Evolutionary conservation across 2,888 invertebrate genomes (phyloP).

Genomic region (Xestia rhomboidea): DNA sequence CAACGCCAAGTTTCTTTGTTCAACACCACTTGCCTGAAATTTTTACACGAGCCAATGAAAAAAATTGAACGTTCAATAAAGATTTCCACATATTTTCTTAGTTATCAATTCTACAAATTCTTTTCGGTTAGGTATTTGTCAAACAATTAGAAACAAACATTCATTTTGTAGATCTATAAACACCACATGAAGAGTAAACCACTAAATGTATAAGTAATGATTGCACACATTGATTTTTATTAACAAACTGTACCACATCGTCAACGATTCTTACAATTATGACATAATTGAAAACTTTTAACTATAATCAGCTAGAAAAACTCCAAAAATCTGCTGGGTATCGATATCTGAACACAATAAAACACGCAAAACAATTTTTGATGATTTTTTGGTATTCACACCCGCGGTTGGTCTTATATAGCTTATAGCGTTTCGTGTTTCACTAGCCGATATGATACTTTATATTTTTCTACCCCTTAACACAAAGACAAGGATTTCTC

Average conservation of each 20-base stretch:
- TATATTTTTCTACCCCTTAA: not conserved
- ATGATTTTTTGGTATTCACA: not conserved
- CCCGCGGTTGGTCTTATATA: not conserved
- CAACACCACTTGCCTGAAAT: conserved; percentile 94
- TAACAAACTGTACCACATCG: conserved; percentile 18
- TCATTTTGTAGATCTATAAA: conserved; percentile 23
- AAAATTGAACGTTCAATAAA: conserved; percentile 14
- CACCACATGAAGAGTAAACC: conserved; percentile 28
- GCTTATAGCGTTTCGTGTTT: not conserved
- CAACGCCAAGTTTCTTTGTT: conserved; percentile 96
- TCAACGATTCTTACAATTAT: not conserved
- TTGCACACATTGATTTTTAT: conserved; percentile 38
- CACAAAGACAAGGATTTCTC: no score
- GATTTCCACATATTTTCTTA: conserved; percentile 39
- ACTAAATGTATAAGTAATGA: conserved; percentile 14
- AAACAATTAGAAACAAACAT: conserved; percentile 50
- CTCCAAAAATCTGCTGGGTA: not conserved
- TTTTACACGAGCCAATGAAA: conserved; percentile 34
- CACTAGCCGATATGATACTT: not conserved
- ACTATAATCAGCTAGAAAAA: not conserved
- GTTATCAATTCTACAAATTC: conserved; percentile 34
- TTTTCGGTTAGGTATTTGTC: conserved; percentile 23
- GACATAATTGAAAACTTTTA: not conserved
- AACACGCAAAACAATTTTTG: not conserved
- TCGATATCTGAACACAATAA: not conserved